Base-by-base conservation (phyloP, 2,113 vertebrate genomes). In the Corythaixoides concolor region DNA sequence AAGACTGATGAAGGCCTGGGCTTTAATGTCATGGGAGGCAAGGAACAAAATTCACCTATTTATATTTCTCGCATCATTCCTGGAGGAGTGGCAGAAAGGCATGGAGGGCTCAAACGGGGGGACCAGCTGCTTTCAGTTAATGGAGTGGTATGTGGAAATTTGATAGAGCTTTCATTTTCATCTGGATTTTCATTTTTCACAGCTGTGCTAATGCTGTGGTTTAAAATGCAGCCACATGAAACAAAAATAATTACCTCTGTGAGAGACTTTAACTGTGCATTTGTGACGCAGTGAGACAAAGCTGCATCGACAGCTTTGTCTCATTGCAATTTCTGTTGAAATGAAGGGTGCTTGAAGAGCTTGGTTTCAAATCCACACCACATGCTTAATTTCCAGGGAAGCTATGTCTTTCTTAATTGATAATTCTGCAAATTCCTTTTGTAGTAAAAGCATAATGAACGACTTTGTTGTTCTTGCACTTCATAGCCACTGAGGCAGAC, bases 31-130 rank as follows among this genome's bases (percentile, higher is more conserved):
- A 99, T 99, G 99, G 99, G 99, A 69, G 99, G 99, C 95, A 99
- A 99, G 94, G 99, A 99, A 88, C 99, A 99, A 96, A 99, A 99
- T 97, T 99, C 99, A 9, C 99, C 99, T 30, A 99, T 99, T 96
- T 99, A 99, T 95, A 99, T 99, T 97, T 99, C 99, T 55, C 99
- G 99, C 96, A 99, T 99, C 97, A 99, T 99, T 97, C 99, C 99
- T 15, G 99, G 99, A 89, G 99, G 99, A 73, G 99, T 99, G 93
- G 99, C 99, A 1, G 99, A 99, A 97, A 98, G 99, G 94, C 99
- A 99, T 0, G 99, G 99, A 63, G 99, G 99, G 74, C 98, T 99
- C 41, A 99, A 99, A 96, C 98, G 99, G 91, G 99, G 99, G n/a
- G 99, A 99, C 97, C 99, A 99, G 98, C 98, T 99, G 69, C 98